These are phyloP conservation scores for Volucella bombylans DNA, from an alignment of 2,888 invertebrate genomes.

Conservation along the genomic window DNA sequence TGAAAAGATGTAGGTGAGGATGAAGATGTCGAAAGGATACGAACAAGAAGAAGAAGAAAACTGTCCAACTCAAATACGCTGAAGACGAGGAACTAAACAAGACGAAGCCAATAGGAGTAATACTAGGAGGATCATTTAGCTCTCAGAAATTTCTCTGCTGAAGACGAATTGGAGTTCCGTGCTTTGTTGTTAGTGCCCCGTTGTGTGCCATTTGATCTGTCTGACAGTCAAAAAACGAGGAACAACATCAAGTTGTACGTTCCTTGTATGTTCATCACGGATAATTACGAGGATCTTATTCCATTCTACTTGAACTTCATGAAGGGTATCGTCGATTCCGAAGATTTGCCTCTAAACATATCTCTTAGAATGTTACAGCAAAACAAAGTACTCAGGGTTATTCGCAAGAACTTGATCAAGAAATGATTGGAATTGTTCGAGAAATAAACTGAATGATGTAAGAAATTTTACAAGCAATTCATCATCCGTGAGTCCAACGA, in stretches of 20 bases:
- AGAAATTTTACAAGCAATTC: slow-evolving; percentile 99
- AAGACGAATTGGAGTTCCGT: slow-evolving; percentile 96
- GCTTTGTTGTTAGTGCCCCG: slow-evolving; percentile 86
- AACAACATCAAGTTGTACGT: slow-evolving; percentile 99
- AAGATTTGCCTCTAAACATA: slow-evolving; percentile 98
- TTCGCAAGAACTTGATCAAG: slow-evolving; percentile 99
- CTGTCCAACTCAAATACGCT: slow-evolving; percentile 86
- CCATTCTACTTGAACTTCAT: slow-evolving; percentile 98
- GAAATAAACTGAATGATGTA: slow-evolving; percentile 95
- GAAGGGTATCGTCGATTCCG: slow-evolving; percentile 98
- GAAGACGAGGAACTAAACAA: slow-evolving; percentile 98
- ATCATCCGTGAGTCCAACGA: slow-evolving; percentile 98
- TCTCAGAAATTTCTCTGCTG: slow-evolving; percentile 97
- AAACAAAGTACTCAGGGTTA: slow-evolving; percentile 99
- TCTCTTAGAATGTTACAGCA: slow-evolving; percentile 99
- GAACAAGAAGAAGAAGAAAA: slow-evolving; percentile 96
- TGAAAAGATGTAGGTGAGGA: slow-evolving; percentile 80
- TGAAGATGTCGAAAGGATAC: slow-evolving; percentile 85
- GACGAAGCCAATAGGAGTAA: slow-evolving; percentile 98
- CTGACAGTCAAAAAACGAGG: slow-evolving; percentile 98
- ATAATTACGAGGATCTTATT: slow-evolving; percentile 99
- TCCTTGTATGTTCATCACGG: slow-evolving; percentile 99
- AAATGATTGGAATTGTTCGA: slow-evolving; percentile 97
- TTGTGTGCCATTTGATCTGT: slow-evolving; percentile 97
- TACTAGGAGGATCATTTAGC: slow-evolving; percentile 99